Base-by-base conservation (phyloP, 2,797 vertebrate species). In the Tolypeutes matacus region DNA sequence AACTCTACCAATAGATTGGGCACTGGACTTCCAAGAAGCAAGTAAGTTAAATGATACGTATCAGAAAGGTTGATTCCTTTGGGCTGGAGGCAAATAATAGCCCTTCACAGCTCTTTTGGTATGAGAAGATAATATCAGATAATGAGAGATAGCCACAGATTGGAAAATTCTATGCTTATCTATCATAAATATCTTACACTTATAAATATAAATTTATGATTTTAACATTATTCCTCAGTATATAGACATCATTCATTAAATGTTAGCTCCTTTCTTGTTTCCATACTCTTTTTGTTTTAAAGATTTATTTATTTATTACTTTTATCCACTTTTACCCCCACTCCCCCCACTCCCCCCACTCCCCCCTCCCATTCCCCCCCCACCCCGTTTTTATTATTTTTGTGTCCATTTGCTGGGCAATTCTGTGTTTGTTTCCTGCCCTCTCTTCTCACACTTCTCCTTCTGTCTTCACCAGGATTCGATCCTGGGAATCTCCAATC, bases 161-260 rank as follows among this genome's bases (percentile, higher is more conserved):
- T 21, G 13, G 58, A 67, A 94, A 89, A 4, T 15, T 1, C 34
- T 92, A 58, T 60, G 67, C 25, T 77, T 58, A 42, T 85, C 65
- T 91, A 70, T 93, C 51, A 17, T 31, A 72, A 94, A 46, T 75
- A 46, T 29, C 39, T n/a, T 56, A 56, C 20, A 21, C 21, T 21
- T 56, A 56, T 56, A 56, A 53, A 53, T 58, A 23, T 58, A 58
- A 62, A 62, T 62, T 62, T 62, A 25, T 62, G 60, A 62, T 84
- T 78, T 93, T n/a, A 85, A 91, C 85, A 60, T 69, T 58, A 53
- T 76, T 89, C 62, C 9, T 91, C 36, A 93, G 11, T 65, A 78
- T 51, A 58, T 60, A 89, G 58, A 67, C 73, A 70, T 87, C 62
- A 34, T 23, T 88, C 10, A 49, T 29, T 56, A 76, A 93, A 69